These are phyloP conservation scores for Nomada ferruginata DNA, from an alignment of 2,888 invertebrate species.

Conservation along the genomic window DNA sequence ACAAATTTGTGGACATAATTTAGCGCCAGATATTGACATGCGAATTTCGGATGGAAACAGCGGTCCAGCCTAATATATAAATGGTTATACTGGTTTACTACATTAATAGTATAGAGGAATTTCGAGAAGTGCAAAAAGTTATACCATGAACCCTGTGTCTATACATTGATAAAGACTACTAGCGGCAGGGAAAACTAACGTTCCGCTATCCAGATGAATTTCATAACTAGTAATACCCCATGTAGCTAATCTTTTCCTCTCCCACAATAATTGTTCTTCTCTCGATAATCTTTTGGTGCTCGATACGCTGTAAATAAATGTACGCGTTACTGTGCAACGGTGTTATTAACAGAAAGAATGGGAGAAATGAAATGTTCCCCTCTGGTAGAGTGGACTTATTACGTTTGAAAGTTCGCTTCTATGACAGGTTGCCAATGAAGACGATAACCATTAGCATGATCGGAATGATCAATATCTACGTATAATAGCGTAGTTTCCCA, in stretches of 20 bases:
- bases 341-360: not conserved
- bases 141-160: constrained; percentile 90
- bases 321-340: not conserved
- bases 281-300: constrained; percentile 89
- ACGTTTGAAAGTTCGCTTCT: constrained; percentile 89
- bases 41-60: constrained; percentile 89
- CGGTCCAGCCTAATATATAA: constrained; percentile 85
- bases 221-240: constrained; percentile 98
- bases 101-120: not conserved
- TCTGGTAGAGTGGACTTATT: constrained; percentile 13
- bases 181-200: constrained; percentile 95
- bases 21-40: constrained; percentile 88
- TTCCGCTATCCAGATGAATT: constrained; percentile 91
- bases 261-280: constrained; percentile 96
- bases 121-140: constrained; percentile 59
- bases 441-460: constrained; percentile 86
- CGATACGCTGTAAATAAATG: constrained; percentile 78
- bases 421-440: constrained; percentile 93
- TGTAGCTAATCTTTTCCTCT: constrained; percentile 94
- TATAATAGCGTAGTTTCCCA: constrained; percentile 96
- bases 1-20: constrained; percentile 93
- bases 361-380: no score
- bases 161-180: constrained; percentile 94
- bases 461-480: constrained; percentile 91
- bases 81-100: not conserved